Conservation (phyloP, 2,888 invertebrate genomes). For the Amphipyra berbera region DNA sequence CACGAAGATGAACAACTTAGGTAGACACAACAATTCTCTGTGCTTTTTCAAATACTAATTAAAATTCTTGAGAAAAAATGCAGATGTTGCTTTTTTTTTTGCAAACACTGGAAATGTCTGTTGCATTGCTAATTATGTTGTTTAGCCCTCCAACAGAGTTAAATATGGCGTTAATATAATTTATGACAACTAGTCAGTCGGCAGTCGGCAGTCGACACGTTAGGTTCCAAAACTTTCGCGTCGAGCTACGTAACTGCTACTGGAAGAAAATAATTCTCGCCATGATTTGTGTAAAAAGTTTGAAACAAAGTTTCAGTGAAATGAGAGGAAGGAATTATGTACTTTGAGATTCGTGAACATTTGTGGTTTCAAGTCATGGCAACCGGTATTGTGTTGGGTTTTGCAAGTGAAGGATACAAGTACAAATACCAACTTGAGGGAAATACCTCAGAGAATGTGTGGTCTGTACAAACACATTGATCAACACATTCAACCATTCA, state of each 20-base stretch:
- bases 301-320: slow-evolving; percentile 6
- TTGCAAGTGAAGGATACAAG: neutral
- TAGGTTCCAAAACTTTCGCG: slow-evolving; percentile 35
- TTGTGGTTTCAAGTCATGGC: slow-evolving; percentile 13
- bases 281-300: slow-evolving; percentile 29
- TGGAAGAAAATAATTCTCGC: slow-evolving; percentile 20
- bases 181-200: slow-evolving; percentile 24
- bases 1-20: slow-evolving; percentile 10
- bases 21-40: slow-evolving; percentile 14
- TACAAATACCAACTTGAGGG: neutral
- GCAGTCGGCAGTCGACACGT: slow-evolving; percentile 5
- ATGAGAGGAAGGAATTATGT: slow-evolving; percentile 20
- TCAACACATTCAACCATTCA: slow-evolving; percentile 8
- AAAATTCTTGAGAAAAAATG: slow-evolving; percentile 45
- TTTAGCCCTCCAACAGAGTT: slow-evolving; percentile 21
- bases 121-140: slow-evolving; percentile 45
- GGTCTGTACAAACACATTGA: slow-evolving; percentile 16
- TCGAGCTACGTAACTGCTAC: neutral
- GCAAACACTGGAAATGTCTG: slow-evolving; percentile 29
- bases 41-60: slow-evolving; percentile 44
- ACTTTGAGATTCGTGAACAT: slow-evolving; percentile 6
- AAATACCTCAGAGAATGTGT: slow-evolving; percentile 12
- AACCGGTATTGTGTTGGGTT: slow-evolving; percentile 8
- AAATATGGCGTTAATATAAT: slow-evolving; percentile 37
- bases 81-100: slow-evolving; percentile 32